These are phyloP conservation scores for Sclerodermus sp. DNA, from an alignment of 2,888 invertebrate genomes.

Conservation along the genomic window DNA sequence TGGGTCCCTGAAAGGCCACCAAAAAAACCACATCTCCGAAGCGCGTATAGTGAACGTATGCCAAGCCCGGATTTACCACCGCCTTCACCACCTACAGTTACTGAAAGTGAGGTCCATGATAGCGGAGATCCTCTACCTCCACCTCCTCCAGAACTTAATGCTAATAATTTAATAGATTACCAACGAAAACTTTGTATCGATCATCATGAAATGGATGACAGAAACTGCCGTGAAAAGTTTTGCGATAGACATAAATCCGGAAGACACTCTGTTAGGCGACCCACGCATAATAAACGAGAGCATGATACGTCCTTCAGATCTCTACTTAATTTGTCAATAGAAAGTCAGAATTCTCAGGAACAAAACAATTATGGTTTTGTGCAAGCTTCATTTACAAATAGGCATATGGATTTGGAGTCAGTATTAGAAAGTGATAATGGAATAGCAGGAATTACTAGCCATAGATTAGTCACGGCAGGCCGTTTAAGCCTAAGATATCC, in stretches of 20 bases:
- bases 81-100: conserved; percentile 66
- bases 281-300: conserved; percentile 37
- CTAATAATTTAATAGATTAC: conserved; percentile 32
- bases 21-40: conserved; percentile 71
- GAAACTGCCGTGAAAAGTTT: conserved; percentile 26
- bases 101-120: conserved; percentile 64
- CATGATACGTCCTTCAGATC: conserved; percentile 33
- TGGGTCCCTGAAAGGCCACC: conserved; percentile 78
- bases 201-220: conserved; percentile 23
- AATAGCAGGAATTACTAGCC: conserved; percentile 38
- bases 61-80: conserved; percentile 67
- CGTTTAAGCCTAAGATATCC: conserved; percentile 59
- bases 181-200: conserved; percentile 26
- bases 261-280: conserved; percentile 43
- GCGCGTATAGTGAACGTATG: conserved; percentile 60
- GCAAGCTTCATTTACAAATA: conserved; percentile 24
- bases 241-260: conserved; percentile 43
- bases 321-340: conserved; percentile 33
- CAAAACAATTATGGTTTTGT: conserved; percentile 32
- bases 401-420: conserved; percentile 32
- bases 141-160: conserved; percentile 63
- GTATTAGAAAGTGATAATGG: conserved; percentile 36
- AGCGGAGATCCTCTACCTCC: conserved; percentile 69
- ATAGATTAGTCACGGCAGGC: conserved; percentile 52
- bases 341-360: conserved; percentile 25